These are phyloP conservation scores for Muscicapa comitata DNA, from an alignment of 2,797 vertebrate species.

Conservation along the genomic window DNA sequence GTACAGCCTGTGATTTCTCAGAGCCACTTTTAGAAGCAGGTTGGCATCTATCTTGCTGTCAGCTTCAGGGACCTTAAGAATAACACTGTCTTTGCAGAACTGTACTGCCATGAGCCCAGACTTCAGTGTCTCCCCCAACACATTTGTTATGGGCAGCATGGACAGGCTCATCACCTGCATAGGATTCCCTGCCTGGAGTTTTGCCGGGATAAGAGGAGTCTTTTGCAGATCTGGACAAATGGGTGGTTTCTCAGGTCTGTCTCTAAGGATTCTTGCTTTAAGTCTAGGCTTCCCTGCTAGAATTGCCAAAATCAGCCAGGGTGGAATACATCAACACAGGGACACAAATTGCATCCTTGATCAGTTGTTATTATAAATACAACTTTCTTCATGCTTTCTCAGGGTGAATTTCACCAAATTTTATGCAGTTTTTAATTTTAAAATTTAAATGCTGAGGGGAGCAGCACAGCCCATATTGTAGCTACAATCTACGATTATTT, in stretches of 20 bases:
- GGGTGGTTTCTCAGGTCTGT: neutral
- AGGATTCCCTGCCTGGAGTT: neutral
- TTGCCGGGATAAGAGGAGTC: neutral
- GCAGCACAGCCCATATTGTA: neutral
- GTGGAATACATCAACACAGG: fast-evolving
- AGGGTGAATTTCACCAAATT: neutral
- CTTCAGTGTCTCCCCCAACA: neutral
- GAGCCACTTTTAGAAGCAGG: neutral
- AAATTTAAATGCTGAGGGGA: neutral
- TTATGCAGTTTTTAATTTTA: neutral
- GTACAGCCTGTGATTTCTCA: neutral
- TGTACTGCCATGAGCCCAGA: neutral
- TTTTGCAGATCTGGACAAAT: neutral
- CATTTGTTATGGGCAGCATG: neutral
- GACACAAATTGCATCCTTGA: neutral
- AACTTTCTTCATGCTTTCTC: neutral
- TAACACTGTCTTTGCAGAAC: neutral
- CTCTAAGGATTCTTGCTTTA: neutral
- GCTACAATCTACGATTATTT: neutral
- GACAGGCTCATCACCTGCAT: neutral
- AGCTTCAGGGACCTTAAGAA: neutral
- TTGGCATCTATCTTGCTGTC: neutral
- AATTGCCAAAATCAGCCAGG: neutral
- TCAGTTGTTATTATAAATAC: neutral
- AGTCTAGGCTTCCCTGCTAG: neutral